Conservation (phyloP, 1,140 invertebrate genomes). For the Xylocopa sonorina region DNA sequence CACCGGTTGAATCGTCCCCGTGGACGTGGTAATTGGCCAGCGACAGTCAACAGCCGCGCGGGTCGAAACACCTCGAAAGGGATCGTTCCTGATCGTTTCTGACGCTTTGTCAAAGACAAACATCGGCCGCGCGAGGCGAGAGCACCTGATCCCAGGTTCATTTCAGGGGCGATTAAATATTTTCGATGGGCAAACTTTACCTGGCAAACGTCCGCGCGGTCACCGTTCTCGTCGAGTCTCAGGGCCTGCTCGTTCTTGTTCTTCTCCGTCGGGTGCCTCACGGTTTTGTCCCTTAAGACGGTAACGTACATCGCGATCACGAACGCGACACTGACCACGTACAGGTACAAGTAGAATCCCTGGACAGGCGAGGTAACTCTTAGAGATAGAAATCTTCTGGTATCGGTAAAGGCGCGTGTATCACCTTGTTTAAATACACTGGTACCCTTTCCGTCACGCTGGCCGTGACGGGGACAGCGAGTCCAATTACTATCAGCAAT, state of each 20-base stretch:
- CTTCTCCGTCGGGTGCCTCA: slow-evolving; percentile 74
- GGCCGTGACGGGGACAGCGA: slow-evolving; percentile 87
- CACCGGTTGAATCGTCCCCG: not conserved
- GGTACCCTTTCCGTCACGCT: slow-evolving; percentile 86
- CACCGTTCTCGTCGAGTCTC: slow-evolving; percentile 26
- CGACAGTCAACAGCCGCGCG: not conserved
- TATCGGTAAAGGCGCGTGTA: not conserved
- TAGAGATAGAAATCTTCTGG: not conserved
- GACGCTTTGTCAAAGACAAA: slow-evolving; percentile 16
- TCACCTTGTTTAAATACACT: slow-evolving; percentile 85
- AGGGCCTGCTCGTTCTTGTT: slow-evolving; percentile 65
- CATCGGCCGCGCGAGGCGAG: not conserved
- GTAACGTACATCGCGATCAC: slow-evolving; percentile 91
- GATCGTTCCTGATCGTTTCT: not conserved
- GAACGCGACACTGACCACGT: slow-evolving; percentile 89
- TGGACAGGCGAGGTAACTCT: slow-evolving; percentile 78
- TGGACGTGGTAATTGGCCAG: not conserved
- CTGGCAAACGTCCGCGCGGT: slow-evolving; percentile 14
- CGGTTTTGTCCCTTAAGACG: slow-evolving; percentile 85
- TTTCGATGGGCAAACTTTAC: slow-evolving; percentile 30
- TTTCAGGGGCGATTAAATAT: slow-evolving; percentile 11
- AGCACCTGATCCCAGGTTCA: not conserved
- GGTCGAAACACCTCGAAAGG: not conserved
- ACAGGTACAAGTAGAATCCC: slow-evolving; percentile 93
- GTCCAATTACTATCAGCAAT: slow-evolving; percentile 89